phyloP scores from a whole-genome alignment of 2,797 vertebrate genomes.

The Hirundo rustica region DNA sequence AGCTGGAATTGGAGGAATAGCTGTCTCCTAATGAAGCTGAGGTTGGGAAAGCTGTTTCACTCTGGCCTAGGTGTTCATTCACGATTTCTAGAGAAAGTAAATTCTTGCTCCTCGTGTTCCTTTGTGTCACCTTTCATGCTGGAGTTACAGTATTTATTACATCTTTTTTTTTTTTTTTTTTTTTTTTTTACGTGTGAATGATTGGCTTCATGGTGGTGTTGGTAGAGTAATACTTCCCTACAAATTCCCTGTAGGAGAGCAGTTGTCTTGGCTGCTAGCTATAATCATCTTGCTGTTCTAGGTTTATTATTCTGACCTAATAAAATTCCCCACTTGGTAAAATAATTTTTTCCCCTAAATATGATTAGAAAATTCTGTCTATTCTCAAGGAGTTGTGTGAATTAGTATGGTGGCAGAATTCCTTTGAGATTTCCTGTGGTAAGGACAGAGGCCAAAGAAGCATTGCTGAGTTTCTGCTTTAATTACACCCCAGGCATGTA shows the following conservation, averaged over 20 bases:
- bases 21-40: neutral
- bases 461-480: neutral
- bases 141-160: neutral
- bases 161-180: neutral
- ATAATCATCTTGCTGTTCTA: neutral
- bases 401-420: neutral
- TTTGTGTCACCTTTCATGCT: neutral
- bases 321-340: conserved; percentile 20
- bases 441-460: conserved; percentile 13
- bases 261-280: conserved; percentile 18
- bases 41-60: neutral
- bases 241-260: neutral
- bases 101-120: neutral
- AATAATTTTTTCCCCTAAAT: neutral
- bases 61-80: neutral
- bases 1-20: neutral
- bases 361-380: conserved; percentile 7
- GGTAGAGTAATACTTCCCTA: neutral
- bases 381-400: neutral
- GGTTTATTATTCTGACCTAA: conserved; percentile 50
- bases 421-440: neutral
- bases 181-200: neutral
- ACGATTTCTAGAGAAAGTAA: neutral
- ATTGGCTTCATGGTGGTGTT: neutral
- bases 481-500: neutral